phyloP scores from a whole-genome alignment of 2,888 invertebrate species.

The Azorinus chamasolen region DNA sequence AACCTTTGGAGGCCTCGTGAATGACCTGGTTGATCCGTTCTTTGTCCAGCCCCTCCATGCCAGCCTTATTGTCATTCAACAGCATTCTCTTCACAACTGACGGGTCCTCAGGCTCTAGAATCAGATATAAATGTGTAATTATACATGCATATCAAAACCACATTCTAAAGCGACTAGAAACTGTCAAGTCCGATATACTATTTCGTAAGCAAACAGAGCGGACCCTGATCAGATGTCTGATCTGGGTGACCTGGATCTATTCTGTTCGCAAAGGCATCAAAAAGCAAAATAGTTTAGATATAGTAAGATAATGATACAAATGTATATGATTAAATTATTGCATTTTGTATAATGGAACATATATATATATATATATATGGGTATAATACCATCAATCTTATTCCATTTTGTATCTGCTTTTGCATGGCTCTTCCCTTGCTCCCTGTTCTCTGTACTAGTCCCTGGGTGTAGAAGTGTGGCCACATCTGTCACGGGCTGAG shows the following conservation, averaged over 20 bases:
- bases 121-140: background rate
- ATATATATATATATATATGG: too few species aligned
- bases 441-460: background rate
- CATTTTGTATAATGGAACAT: too few species aligned
- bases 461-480: background rate
- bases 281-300: too few species aligned
- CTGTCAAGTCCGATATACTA: background rate
- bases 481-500: constrained; percentile 22
- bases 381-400: too few species aligned
- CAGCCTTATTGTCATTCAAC: constrained; percentile 87
- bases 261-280: too few species aligned
- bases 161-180: background rate
- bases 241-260: too few species aligned
- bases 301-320: too few species aligned
- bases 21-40: constrained; percentile 86
- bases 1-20: constrained; percentile 86
- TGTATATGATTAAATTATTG: too few species aligned
- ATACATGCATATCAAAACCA: background rate
- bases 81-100: constrained; percentile 78
- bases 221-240: too few species aligned
- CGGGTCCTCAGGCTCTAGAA: constrained; percentile 2
- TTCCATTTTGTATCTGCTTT: background rate
- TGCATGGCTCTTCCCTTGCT: background rate
- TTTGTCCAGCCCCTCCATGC: constrained; percentile 87
- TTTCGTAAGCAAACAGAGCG: too few species aligned